A percentile compares a stretch with the other conserved stretches of the same genome.
Conservation (phyloP, 1,140 invertebrate species). For the Drosophila subpulchrella region DNA sequence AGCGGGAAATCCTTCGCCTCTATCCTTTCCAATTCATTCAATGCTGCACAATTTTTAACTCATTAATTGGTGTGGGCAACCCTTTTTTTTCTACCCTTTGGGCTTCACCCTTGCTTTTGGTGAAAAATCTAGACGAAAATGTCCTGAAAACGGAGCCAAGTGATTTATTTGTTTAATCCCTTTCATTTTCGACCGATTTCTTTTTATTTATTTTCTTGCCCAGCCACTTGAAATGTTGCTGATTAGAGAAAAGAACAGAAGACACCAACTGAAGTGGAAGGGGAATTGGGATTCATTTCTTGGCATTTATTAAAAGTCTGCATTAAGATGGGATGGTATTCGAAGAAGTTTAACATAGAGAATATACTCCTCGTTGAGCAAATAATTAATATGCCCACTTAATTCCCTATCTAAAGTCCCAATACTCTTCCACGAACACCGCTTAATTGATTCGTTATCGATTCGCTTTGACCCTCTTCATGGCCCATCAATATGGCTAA, state of each 20-base stretch:
- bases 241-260: conserved; percentile 50
- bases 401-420: conserved; percentile 1
- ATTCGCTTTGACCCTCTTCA: conserved; percentile 16
- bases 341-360: not conserved
- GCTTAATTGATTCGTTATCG: conserved; percentile 66
- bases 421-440: not conserved
- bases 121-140: conserved; percentile 38
- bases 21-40: conserved; percentile 67
- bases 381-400: conserved; percentile 8
- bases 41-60: conserved; percentile 83
- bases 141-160: conserved; percentile 67
- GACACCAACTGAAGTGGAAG: conserved; percentile 1
- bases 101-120: conserved; percentile 9
- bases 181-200: conserved; percentile 69
- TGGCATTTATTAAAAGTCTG: conserved; percentile 12
- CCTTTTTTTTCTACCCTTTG: conserved; percentile 41
- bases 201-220: conserved; percentile 48
- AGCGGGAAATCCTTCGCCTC: conserved; percentile 6
- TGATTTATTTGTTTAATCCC: conserved; percentile 84
- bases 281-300: conserved; percentile 7
- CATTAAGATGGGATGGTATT: not conserved
- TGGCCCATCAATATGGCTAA: conserved; percentile 28
- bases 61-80: conserved; percentile 82
- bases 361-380: not conserved
- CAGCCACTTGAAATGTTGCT: conserved; percentile 73